These are phyloP conservation scores for Cyprinodon variegatus DNA, from an alignment of 2,113 vertebrate genomes.

Conservation along the genomic window DNA sequence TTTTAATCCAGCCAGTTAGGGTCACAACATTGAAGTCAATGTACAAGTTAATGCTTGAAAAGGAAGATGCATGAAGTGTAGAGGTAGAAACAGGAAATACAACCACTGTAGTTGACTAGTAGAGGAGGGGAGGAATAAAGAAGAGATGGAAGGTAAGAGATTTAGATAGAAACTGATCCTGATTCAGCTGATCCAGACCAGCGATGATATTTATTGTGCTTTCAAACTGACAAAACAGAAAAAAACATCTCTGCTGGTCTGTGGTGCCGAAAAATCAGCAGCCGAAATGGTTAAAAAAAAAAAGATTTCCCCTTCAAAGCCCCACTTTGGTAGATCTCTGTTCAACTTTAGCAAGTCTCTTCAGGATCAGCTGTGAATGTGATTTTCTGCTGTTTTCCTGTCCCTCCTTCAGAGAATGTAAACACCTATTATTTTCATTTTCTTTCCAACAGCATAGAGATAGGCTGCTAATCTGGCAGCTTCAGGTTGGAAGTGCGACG, in stretches of 20 bases:
- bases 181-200: conserved; percentile 31
- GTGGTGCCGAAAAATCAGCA: conserved; percentile 39
- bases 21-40: conserved; percentile 24
- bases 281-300: neutral
- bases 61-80: conserved; percentile 40
- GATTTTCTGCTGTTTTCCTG: neutral
- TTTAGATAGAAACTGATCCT: neutral
- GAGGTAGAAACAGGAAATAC: conserved; percentile 64
- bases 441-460: neutral
- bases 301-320: conserved; percentile 33
- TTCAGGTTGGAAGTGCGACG: neutral
- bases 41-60: conserved; percentile 30
- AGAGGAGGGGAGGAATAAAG: conserved; percentile 18
- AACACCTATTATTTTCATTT: conserved; percentile 3
- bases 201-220: neutral
- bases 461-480: neutral
- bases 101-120: conserved; percentile 15
- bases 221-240: neutral
- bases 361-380: neutral
- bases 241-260: neutral
- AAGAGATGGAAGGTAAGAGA: neutral
- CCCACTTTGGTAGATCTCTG: conserved; percentile 51
- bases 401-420: conserved; percentile 14
- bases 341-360: conserved; percentile 31
- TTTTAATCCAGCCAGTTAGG: conserved; percentile 3